These are phyloP conservation scores for Halictus rubicundus DNA, from an alignment of 1,140 invertebrate species.

Conservation along the genomic window DNA sequence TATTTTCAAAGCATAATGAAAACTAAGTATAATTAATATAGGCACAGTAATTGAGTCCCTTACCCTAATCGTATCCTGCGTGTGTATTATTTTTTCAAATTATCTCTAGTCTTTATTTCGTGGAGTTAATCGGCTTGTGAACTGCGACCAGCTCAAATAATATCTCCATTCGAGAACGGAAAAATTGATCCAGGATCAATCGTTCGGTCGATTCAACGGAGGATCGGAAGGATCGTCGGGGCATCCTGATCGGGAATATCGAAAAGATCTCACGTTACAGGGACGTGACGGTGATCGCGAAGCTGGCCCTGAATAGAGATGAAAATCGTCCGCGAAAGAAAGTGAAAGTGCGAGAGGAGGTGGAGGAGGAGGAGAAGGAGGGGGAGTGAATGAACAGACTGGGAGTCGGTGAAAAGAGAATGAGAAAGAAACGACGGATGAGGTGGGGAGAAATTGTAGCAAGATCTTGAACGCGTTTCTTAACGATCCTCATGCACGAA, in stretches of 20 bases:
- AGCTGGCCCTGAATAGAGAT: neutral
- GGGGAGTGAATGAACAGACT: constrained; percentile 21
- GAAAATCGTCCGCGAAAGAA: constrained; percentile 16
- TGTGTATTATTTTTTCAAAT: too few species aligned
- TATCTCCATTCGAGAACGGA: too few species aligned
- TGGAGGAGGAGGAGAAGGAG: neutral
- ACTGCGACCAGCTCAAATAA: too few species aligned
- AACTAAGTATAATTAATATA: too few species aligned
- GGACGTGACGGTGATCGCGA: constrained; percentile 12
- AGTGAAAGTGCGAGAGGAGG: constrained; percentile 23
- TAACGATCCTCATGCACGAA: constrained; percentile 22
- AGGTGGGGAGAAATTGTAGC: constrained; percentile 12
- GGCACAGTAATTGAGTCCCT: too few species aligned
- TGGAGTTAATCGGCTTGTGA: too few species aligned
- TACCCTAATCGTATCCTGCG: too few species aligned
- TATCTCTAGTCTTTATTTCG: too few species aligned
- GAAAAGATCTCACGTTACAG: neutral
- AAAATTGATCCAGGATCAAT: neutral
- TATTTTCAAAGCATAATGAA: too few species aligned
- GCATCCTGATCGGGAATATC: neutral
- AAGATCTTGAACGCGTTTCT: constrained; percentile 27
- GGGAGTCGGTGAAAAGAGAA: constrained; percentile 7
- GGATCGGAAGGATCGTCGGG: neutral
- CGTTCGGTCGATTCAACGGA: too few species aligned
- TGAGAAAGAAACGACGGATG: neutral